phyloP scores from a whole-genome alignment of 1,140 invertebrate genomes.

The Hyles euphorbiae region DNA sequence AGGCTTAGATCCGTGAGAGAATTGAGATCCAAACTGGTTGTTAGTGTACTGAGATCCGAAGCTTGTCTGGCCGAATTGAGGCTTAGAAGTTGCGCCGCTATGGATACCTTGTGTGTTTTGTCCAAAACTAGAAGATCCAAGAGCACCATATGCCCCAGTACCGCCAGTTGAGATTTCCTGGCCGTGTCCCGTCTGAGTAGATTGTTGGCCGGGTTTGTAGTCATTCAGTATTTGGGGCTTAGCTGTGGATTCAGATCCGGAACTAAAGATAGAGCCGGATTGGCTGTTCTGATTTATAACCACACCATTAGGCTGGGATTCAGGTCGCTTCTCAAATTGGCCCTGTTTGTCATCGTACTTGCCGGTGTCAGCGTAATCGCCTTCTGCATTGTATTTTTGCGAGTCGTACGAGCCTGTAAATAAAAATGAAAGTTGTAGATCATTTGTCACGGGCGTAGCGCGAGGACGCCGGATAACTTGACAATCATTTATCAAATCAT shows the following conservation, averaged over 20 bases:
- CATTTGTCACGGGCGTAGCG: conserved; percentile 58
- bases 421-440: conserved; percentile 66
- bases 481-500: conserved; percentile 2
- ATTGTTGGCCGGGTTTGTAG: too few relatives aligned
- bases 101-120: too few relatives aligned
- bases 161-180: conserved; percentile 4
- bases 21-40: too few relatives aligned
- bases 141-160: too few relatives aligned
- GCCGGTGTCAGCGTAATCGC: conserved; percentile 47
- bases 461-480: conserved; percentile 39
- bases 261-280: conserved; percentile 17
- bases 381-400: conserved; percentile 58
- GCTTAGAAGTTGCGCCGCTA: too few relatives aligned
- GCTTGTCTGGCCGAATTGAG: too few relatives aligned
- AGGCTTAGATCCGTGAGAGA: too few relatives aligned
- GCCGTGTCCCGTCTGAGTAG: neutral
- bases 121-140: too few relatives aligned
- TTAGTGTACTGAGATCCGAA: too few relatives aligned
- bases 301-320: conserved; percentile 30
- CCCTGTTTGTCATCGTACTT: conserved; percentile 37
- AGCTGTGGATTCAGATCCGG: conserved; percentile 9
- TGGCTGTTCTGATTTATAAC: conserved; percentile 48
- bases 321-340: conserved; percentile 37
- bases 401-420: conserved; percentile 68
- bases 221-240: neutral